Conservation (phyloP, 2,888 invertebrate species). For the Heteropelma amictum region DNA sequence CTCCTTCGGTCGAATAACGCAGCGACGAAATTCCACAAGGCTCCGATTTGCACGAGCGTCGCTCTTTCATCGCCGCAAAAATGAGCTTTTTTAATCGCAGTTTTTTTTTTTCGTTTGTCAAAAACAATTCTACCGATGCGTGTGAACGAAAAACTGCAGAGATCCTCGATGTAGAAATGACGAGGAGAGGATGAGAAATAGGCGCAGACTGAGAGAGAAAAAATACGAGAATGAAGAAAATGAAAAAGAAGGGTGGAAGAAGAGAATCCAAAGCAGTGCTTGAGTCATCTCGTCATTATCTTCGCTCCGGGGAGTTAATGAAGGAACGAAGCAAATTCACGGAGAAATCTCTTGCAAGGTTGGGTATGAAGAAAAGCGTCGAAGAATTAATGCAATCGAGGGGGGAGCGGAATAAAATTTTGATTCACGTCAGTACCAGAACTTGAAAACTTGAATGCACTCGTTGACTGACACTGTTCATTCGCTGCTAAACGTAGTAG, state of each 20-base stretch:
- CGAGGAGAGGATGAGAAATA: neutral
- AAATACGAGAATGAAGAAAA: neutral
- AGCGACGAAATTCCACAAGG: no score
- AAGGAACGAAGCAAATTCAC: constrained; percentile 14
- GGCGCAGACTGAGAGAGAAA: neutral
- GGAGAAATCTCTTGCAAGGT: neutral
- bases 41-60: no score
- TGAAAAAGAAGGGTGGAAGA: constrained; percentile 22
- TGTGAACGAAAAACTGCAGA: no score
- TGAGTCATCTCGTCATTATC: constrained; percentile 32
- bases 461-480: neutral
- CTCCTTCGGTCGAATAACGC: no score
- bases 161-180: neutral
- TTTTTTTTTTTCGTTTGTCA: no score
- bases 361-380: neutral
- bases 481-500: neutral
- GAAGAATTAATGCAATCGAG: constrained; percentile 11
- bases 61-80: no score
- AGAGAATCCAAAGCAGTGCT: constrained; percentile 35
- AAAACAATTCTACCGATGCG: no score
- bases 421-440: constrained; percentile 23
- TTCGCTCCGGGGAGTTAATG: constrained; percentile 24
- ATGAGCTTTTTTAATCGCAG: no score
- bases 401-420: constrained; percentile 29
- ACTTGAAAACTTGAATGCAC: neutral